phyloP scores from a whole-genome alignment of 1,140 invertebrate genomes.

The Formica exsecta region DNA sequence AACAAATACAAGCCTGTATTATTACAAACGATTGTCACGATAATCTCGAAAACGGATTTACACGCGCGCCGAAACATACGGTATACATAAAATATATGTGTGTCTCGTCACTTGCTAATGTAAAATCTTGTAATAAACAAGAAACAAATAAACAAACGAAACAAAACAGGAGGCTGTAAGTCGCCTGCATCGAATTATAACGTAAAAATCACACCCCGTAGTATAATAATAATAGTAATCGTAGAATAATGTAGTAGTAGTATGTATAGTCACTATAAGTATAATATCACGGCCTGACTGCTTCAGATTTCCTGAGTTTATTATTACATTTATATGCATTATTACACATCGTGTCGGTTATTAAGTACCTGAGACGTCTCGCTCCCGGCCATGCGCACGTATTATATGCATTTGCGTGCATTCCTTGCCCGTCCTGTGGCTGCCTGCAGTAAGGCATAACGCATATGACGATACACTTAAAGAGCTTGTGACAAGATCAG shows the following conservation, averaged over 20 bases:
- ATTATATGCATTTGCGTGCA: background rate
- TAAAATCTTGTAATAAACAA: slow-evolving; percentile 84
- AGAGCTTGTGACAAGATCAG: background rate
- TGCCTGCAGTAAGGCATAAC: background rate
- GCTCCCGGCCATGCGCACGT: slow-evolving; percentile 45
- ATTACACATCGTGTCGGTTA: slow-evolving; percentile 75
- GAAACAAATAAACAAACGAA: slow-evolving; percentile 83
- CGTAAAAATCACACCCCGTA: slow-evolving; percentile 71
- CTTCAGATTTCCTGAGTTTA: slow-evolving; percentile 86
- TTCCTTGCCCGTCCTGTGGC: slow-evolving; percentile 10
- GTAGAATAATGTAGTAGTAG: slow-evolving; percentile 59
- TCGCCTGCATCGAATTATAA: slow-evolving; percentile 60
- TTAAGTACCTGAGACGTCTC: slow-evolving; percentile 78
- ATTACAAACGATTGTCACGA: background rate
- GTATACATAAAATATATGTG: background rate
- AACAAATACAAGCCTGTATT: background rate
- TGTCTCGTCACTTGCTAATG: slow-evolving; percentile 69
- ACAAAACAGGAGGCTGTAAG: slow-evolving; percentile 73
- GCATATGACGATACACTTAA: background rate
- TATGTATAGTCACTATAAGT: slow-evolving; percentile 82
- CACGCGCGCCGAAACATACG: slow-evolving; percentile 33
- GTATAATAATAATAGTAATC: slow-evolving; percentile 55
- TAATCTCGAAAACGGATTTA: slow-evolving; percentile 33
- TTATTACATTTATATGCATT: slow-evolving; percentile 83
- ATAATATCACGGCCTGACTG: slow-evolving; percentile 86